Conservation (phyloP, 35 echinoderm and acorn worm genomes). For the Amphiura filiformis region DNA sequence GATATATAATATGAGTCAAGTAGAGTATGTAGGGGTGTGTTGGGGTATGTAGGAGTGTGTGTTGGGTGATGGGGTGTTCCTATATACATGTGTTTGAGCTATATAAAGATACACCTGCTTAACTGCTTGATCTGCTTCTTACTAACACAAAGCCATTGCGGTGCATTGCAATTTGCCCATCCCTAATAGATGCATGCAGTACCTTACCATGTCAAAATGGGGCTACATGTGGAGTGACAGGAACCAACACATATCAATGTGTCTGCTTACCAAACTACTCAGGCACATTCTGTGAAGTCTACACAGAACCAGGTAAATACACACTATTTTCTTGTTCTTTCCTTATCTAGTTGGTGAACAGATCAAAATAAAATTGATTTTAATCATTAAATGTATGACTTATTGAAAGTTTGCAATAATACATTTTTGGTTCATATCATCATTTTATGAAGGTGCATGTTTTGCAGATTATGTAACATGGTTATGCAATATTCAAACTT, state of each 20-base stretch:
- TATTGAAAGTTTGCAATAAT: neutral
- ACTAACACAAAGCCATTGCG: neutral
- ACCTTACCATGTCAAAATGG: conserved; percentile 11
- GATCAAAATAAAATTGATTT: neutral
- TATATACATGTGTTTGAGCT: too few relatives aligned
- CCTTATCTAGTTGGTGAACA: neutral
- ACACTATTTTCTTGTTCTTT: too few relatives aligned
- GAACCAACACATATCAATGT: neutral
- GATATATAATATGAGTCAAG: too few relatives aligned
- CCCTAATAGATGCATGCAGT: neutral
- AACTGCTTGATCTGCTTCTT: neutral
- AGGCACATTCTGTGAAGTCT: conserved; percentile 25
- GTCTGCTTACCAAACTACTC: neutral
- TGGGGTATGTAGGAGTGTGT: too few relatives aligned
- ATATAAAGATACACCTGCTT: too few relatives aligned
- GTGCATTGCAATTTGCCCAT: neutral
- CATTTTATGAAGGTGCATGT: too few relatives aligned
- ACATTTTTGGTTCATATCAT: neutral
- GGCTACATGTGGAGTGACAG: neutral
- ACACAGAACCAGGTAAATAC: neutral
- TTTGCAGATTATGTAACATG: too few relatives aligned
- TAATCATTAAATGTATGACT: neutral
- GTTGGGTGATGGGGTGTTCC: too few relatives aligned
- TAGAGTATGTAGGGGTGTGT: too few relatives aligned
- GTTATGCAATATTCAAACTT: too few relatives aligned